Evolutionary conservation across 2,797 vertebrate genomes (phyloP).

Genomic region (Melanotaenia maccullochi): DNA sequence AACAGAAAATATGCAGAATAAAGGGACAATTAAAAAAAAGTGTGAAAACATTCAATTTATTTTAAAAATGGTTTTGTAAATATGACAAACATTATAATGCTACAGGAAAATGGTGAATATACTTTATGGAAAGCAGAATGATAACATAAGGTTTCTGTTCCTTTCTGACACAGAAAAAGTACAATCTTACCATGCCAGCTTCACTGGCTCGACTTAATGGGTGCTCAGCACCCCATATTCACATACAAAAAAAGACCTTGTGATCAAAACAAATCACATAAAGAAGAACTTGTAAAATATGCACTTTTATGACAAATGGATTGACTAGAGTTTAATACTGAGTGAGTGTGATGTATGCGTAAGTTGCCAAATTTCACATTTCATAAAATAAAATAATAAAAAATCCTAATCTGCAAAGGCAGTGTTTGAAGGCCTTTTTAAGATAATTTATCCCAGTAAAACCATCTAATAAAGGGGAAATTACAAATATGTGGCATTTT

Average conservation of each 20-base stretch:
- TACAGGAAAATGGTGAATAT: constrained; percentile 56
- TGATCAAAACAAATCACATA: constrained; percentile 42
- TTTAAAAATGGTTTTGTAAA: constrained; percentile 31
- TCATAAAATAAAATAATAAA: background rate
- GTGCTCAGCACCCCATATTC: constrained; percentile 79
- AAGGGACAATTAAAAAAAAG: background rate
- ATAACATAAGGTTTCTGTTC: constrained; percentile 38
- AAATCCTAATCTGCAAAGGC: background rate
- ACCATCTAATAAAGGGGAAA: background rate
- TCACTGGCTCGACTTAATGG: constrained; percentile 55
- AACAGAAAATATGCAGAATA: background rate
- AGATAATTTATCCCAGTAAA: background rate
- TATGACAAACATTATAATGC: constrained; percentile 52
- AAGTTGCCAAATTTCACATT: background rate
- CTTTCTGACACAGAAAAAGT: constrained; percentile 60
- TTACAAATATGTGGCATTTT: background rate
- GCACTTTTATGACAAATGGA: constrained; percentile 13
- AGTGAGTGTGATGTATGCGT: background rate
- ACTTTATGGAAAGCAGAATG: constrained; percentile 32
- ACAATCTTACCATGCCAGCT: constrained; percentile 40
- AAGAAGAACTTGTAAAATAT: constrained; percentile 18
- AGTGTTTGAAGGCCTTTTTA: background rate
- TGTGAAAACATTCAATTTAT: constrained; percentile 54
- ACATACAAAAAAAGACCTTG: constrained; percentile 43
- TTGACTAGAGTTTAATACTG: background rate